Base-by-base conservation (phyloP, 2,113 vertebrate species). In the Todiramphus saurophagus region DNA sequence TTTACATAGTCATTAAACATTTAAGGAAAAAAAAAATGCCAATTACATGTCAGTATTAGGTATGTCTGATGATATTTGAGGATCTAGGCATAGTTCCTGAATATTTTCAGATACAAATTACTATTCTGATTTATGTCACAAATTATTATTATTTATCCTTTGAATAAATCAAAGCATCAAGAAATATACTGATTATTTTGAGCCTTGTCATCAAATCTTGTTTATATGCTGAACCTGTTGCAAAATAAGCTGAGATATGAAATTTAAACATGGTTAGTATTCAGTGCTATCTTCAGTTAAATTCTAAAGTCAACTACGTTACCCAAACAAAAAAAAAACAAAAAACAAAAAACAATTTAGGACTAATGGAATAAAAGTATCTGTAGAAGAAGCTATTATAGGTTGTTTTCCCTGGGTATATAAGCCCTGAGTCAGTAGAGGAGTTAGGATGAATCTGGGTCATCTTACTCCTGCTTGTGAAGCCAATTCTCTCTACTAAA, bases 381-480 rank as follows among this genome's bases (percentile, higher is more conserved):
- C 83, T 89, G 77, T 67, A 84, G 94, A 59, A 95, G 62, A 94
- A 92, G 56, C 80, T 87, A 60, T 95, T 95, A 94, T 4, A 68
- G 39, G 62, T 89, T 91, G 58, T 97, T 96, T 95, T 96, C 87
- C 91, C 91, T 92, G 91, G 80, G 62, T 67, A 68, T 89, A 84
- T 89, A 91, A 95, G 64, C 48, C 63, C 33, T 56, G 80, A 94
- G 60, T 72, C 93, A 75, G 43, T 28, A 39, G 89, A 91, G 69
- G 48, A 78, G 46, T 48, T 91, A 56, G 13, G 33, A 44, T 82
- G 89, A 92, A 95, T 96, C 83, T 96, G 87, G 86, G 87, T 95
- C 89, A 72, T 92, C 89, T 72, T 56, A 68, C 58, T 97, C 43
- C 64, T 89, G 80, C 73, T 89, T 78, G 33, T 43, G 31, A 67